These are phyloP conservation scores for Mactra quadrangularis DNA, from an alignment of 1,140 invertebrate species.

Conservation along the genomic window DNA sequence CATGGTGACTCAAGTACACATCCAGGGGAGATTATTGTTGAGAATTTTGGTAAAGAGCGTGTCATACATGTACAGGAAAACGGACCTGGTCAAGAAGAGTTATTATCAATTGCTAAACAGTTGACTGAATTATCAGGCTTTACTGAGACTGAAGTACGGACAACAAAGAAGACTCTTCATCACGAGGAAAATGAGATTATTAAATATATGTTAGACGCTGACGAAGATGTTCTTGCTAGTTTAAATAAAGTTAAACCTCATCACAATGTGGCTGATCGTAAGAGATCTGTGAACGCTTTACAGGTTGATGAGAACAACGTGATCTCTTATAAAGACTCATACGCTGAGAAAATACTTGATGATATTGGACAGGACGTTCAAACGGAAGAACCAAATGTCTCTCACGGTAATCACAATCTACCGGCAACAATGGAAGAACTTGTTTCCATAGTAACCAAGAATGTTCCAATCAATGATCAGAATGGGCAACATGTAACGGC, in stretches of 20 bases:
- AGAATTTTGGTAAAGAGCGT: conserved; percentile 13
- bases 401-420: background rate
- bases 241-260: conserved; percentile 5
- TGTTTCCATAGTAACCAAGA: conserved; percentile 2
- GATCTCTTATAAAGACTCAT: no score
- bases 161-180: background rate
- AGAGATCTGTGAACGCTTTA: no score
- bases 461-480: background rate
- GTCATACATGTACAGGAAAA: conserved; percentile 14
- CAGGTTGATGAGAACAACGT: conserved; percentile 1
- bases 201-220: conserved; percentile 51
- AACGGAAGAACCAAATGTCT: background rate
- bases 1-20: background rate
- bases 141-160: background rate
- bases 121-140: conserved; percentile 46
- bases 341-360: conserved; percentile 10
- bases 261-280: background rate
- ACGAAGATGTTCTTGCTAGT: conserved; percentile 43
- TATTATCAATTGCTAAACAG: conserved; percentile 52
- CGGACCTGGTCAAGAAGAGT: conserved; percentile 41
- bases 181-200: conserved; percentile 53
- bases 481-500: conserved; percentile 33
- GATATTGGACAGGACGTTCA: background rate
- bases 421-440: conserved; percentile 48
- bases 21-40: conserved; percentile 39